A percentile compares a stretch with the other conserved stretches of the same genome.
These are phyloP conservation scores for Coelopa frigida DNA, from an alignment of 1,140 invertebrate species.

Conservation along the genomic window DNA sequence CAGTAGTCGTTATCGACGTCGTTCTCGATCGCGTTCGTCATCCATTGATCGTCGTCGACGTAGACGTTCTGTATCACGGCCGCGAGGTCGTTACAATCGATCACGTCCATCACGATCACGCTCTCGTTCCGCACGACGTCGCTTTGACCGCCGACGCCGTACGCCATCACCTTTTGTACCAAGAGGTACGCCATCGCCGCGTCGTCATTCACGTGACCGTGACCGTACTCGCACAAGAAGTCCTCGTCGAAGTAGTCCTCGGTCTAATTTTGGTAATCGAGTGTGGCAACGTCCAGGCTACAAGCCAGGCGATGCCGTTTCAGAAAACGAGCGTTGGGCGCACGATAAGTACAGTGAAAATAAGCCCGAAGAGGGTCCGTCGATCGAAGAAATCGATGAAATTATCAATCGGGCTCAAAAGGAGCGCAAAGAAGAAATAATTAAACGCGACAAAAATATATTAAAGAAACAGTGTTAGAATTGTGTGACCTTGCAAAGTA, in stretches of 20 bases:
- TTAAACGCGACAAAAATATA: conserved; percentile 46
- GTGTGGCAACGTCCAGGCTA: conserved; percentile 12
- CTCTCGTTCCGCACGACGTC: conserved; percentile 26
- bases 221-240: background rate
- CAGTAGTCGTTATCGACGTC: background rate
- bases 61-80: conserved; percentile 21
- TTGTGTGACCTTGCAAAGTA: too few species aligned
- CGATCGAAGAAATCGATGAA: conserved; percentile 48
- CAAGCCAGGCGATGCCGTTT: background rate
- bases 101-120: conserved; percentile 17
- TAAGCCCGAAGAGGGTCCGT: conserved; percentile 15
- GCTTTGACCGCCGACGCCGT: conserved; percentile 10
- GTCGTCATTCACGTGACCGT: too few species aligned
- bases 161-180: too few species aligned
- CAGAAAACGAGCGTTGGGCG: conserved; percentile 15
- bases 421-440: conserved; percentile 48
- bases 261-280: conserved; percentile 13
- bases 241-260: background rate
- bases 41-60: conserved; percentile 42
- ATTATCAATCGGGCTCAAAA: conserved; percentile 48
- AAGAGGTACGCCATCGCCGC: too few species aligned
- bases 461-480: conserved; percentile 40
- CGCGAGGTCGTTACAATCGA: conserved; percentile 14
- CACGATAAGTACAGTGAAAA: conserved; percentile 15
- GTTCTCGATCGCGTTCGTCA: conserved; percentile 29